Percentiles rank a stretch among this genome's conserved stretches.
Evolutionary conservation across 1,140 invertebrate genomes (phyloP).

Genomic region (Neodiprion pinetum): DNA sequence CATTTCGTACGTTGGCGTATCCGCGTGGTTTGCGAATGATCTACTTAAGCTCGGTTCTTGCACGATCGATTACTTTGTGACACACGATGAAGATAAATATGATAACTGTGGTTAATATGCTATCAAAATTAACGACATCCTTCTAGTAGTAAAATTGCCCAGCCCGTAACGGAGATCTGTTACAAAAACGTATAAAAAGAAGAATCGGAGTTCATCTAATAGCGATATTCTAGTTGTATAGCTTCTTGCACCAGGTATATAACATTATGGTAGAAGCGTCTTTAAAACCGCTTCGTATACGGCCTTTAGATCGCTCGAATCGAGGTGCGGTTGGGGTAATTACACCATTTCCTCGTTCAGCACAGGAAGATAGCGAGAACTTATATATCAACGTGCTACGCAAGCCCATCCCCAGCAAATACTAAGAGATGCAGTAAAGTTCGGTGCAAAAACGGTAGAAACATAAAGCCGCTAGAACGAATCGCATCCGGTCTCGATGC

Average conservation of each 20-base stretch:
- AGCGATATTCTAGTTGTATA: too few species aligned
- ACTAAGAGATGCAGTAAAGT: neutral
- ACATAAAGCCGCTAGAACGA: neutral
- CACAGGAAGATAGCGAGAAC: neutral
- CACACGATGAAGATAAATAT: too few species aligned
- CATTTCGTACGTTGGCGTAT: too few species aligned
- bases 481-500: neutral
- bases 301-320: neutral
- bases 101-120: too few species aligned
- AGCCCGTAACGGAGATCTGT: too few species aligned
- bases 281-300: neutral
- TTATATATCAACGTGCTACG: neutral
- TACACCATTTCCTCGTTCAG: neutral
- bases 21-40: too few species aligned
- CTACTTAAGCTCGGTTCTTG: too few species aligned
- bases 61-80: too few species aligned
- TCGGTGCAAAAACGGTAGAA: neutral
- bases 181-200: too few species aligned
- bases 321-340: constrained; percentile 4
- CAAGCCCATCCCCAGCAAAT: neutral
- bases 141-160: too few species aligned
- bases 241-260: neutral
- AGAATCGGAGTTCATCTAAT: too few species aligned
- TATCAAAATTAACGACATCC: too few species aligned
- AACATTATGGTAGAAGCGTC: neutral